phyloP scores from a whole-genome alignment of 1,140 invertebrate species.

The Nebria ingens region DNA sequence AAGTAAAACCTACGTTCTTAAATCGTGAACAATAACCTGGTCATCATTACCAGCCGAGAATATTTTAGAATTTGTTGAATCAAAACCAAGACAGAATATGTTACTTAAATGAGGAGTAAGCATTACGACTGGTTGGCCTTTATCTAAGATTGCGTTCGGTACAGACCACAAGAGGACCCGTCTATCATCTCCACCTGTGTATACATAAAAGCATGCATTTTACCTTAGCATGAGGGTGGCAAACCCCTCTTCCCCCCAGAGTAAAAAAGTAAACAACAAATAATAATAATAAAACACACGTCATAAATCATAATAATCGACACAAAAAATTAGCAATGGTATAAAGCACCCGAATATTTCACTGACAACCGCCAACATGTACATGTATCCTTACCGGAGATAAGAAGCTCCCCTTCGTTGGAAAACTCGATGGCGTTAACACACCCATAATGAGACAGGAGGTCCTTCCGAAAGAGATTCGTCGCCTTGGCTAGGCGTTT shows the following conservation, averaged over 20 bases:
- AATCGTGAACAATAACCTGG: constrained; percentile 81
- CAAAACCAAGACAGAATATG: constrained; percentile 85
- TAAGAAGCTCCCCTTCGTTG: constrained; percentile 69
- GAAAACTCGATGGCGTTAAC: constrained; percentile 96
- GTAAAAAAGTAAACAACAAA: constrained; percentile 13
- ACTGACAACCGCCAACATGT: too few species aligned
- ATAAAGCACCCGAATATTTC: too few species aligned
- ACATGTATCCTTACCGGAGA: constrained; percentile 88
- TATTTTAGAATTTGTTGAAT: constrained; percentile 64
- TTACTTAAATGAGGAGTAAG: constrained; percentile 79
- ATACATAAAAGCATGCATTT: background rate
- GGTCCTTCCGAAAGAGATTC: constrained; percentile 73
- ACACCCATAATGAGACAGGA: constrained; percentile 86
- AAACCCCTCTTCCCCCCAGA: too few species aligned
- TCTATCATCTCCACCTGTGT: constrained; percentile 80
- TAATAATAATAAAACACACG: constrained; percentile 15
- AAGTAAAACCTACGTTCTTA: constrained; percentile 51
- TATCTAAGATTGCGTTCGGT: constrained; percentile 57
- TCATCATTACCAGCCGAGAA: constrained; percentile 94
- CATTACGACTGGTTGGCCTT: constrained; percentile 58
- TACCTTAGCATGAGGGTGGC: too few species aligned
- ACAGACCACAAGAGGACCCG: constrained; percentile 83
- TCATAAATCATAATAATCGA: too few species aligned
- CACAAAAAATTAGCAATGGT: too few species aligned
- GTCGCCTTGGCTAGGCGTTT: constrained; percentile 51